These are phyloP conservation scores for Prolemur simus DNA, from an alignment of 2,113 vertebrate species.

Conservation along the genomic window DNA sequence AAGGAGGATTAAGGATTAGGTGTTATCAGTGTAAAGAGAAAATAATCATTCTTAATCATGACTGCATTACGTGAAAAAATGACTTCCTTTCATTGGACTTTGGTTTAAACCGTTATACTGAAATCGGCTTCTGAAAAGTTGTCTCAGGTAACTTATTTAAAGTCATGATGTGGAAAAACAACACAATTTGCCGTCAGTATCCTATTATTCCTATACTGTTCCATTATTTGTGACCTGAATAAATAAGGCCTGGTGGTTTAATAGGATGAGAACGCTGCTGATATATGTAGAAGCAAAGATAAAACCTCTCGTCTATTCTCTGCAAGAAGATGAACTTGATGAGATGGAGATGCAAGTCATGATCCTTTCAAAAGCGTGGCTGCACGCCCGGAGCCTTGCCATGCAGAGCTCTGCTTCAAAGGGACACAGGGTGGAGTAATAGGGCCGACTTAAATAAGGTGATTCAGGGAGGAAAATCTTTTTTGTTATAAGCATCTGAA, in stretches of 20 bases:
- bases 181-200: constrained; percentile 58
- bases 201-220: constrained; percentile 74
- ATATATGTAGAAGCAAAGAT: background rate
- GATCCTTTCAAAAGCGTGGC: background rate
- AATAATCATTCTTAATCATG: constrained; percentile 67
- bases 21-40: constrained; percentile 64
- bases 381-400: background rate
- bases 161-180: constrained; percentile 70
- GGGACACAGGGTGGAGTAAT: background rate
- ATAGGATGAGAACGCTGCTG: background rate
- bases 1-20: constrained; percentile 64
- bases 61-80: constrained; percentile 52
- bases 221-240: constrained; percentile 75
- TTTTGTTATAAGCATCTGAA: background rate
- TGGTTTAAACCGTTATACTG: constrained; percentile 56
- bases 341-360: background rate
- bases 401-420: background rate
- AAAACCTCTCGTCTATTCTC: background rate
- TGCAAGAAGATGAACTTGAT: background rate
- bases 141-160: constrained; percentile 70
- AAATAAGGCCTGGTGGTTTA: constrained; percentile 62
- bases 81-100: constrained; percentile 64
- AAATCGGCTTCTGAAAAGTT: constrained; percentile 78
- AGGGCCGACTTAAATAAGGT: background rate
- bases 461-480: background rate